phyloP scores from a whole-genome alignment of 2,113 vertebrate species.

The Tichodroma muraria region DNA sequence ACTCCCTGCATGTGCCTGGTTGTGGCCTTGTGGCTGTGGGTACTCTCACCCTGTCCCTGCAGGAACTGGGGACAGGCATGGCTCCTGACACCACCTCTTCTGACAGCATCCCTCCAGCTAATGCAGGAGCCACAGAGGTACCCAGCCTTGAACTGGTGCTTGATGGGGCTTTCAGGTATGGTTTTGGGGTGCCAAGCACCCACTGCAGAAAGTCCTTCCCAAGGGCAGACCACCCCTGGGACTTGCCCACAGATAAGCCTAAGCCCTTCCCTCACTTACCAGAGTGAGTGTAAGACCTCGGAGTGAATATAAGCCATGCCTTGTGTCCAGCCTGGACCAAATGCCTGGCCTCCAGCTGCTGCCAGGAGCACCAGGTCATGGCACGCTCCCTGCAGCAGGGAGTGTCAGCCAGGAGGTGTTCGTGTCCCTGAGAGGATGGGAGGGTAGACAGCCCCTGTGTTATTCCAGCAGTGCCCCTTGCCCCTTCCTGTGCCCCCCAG shows the following conservation, averaged over 20 bases:
- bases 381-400: background rate
- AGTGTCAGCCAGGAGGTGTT: accelerated
- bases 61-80: background rate
- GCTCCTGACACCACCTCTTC: background rate
- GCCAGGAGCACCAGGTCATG: background rate
- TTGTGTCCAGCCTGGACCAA: background rate
- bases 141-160: background rate
- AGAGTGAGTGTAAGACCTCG: background rate
- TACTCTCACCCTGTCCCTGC: background rate
- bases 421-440: background rate
- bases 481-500: background rate
- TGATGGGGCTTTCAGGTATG: too few species aligned
- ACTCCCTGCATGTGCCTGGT: accelerated
- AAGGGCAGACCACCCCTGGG: background rate
- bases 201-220: background rate
- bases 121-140: background rate
- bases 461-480: background rate
- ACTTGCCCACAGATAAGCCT: background rate
- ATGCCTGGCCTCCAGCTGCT: background rate
- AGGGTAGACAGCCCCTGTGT: background rate
- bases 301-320: background rate
- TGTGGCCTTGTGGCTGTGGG: background rate
- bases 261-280: background rate
- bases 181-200: background rate
- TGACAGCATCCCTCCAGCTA: background rate